A percentile compares a stretch with the other conserved stretches of the same genome.
Conservation (phyloP, 2,113 vertebrate species). For the Perca flavescens region DNA sequence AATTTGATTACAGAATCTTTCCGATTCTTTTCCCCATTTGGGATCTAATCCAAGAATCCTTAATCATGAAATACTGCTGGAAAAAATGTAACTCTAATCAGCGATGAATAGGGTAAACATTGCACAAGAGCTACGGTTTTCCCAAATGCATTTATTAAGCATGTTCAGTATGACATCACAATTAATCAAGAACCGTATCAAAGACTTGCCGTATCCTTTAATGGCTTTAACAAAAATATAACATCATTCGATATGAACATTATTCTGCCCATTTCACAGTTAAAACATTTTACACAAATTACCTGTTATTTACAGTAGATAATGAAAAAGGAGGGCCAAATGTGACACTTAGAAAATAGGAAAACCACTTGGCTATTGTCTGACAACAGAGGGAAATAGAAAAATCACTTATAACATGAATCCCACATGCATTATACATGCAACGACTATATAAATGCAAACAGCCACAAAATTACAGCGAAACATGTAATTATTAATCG, state of each 20-base stretch:
- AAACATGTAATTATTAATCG: conserved; percentile 16
- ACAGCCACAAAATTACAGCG: conserved; percentile 37
- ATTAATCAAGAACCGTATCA: conserved; percentile 72
- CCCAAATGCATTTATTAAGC: conserved; percentile 77
- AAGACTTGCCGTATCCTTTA: conserved; percentile 57
- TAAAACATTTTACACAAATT: conserved; percentile 61
- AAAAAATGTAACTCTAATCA: conserved; percentile 59
- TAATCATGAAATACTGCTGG: conserved; percentile 59
- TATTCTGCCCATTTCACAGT: conserved; percentile 51
- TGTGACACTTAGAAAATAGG: conserved; percentile 38
- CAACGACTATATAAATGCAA: conserved; percentile 40
- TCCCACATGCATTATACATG: conserved; percentile 59
- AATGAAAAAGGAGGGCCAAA: conserved; percentile 41
- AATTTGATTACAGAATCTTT: conserved; percentile 66
- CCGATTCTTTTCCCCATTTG: conserved; percentile 51
- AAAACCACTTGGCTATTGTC: conserved; percentile 44
- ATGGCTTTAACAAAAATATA: conserved; percentile 69
- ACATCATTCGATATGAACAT: conserved; percentile 62
- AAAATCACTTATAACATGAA: conserved; percentile 30
- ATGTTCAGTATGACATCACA: conserved; percentile 64
- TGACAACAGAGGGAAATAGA: conserved; percentile 37
- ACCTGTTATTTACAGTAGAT: conserved; percentile 51
- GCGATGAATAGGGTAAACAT: conserved; percentile 64
- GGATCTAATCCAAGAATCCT: conserved; percentile 59
- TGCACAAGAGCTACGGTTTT: conserved; percentile 58